phyloP scores from a whole-genome alignment of 2,113 vertebrate species.

The Oryzias woworae region DNA sequence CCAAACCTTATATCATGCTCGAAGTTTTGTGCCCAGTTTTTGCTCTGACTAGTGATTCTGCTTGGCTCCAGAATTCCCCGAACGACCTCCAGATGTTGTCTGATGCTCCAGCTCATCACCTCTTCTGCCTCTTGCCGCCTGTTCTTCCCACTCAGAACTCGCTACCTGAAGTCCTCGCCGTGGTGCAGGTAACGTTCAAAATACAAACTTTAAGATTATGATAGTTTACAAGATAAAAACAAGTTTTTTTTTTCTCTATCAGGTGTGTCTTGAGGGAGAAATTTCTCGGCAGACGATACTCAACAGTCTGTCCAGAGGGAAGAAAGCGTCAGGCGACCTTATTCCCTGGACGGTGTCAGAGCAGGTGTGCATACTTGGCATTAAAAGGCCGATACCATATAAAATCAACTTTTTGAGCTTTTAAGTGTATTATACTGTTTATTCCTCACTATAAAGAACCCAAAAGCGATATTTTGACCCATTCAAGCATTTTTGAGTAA shows the following conservation, averaged over 20 bases:
- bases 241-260: neutral
- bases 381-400: neutral
- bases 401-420: too few relatives aligned
- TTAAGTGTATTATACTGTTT: too few relatives aligned
- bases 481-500: too few relatives aligned
- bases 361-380: slow-evolving; percentile 78
- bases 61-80: slow-evolving; percentile 86
- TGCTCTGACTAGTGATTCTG: neutral
- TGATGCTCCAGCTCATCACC: slow-evolving; percentile 95
- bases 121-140: slow-evolving; percentile 94
- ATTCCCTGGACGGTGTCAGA: slow-evolving; percentile 98
- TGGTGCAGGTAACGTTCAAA: slow-evolving; percentile 84
- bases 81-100: slow-evolving; percentile 98
- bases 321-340: slow-evolving; percentile 94
- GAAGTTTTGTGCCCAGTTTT: neutral
- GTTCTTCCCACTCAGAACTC: slow-evolving; percentile 94
- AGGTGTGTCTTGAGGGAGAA: slow-evolving; percentile 97
- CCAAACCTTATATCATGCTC: too few relatives aligned
- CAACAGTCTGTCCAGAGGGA: slow-evolving; percentile 92
- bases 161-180: slow-evolving; percentile 92
- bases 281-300: slow-evolving; percentile 94
- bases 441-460: too few relatives aligned
- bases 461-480: too few relatives aligned
- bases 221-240: too few relatives aligned
- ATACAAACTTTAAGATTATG: neutral